Percentiles rank a stretch among this genome's conserved stretches.
Evolutionary conservation across 2,113 vertebrate species (phyloP).

Genomic region (Hydrochoerus hydrochaeris): DNA sequence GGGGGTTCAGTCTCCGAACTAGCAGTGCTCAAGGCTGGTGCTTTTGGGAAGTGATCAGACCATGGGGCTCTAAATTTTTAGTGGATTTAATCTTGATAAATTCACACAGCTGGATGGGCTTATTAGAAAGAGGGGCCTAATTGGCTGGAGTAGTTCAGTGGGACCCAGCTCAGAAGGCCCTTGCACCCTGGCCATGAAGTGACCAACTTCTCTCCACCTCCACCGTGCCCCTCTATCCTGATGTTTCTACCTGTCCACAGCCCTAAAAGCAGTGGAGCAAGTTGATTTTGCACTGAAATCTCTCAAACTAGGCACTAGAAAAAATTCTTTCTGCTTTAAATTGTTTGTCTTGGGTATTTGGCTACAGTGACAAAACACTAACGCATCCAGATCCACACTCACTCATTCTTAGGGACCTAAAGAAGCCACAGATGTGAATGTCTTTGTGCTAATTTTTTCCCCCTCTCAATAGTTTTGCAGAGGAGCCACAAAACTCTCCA

Average conservation of each 20-base stretch:
- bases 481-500: not conserved
- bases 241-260: not conserved
- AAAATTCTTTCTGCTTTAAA: not conserved
- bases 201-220: not conserved
- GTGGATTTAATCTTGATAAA: not conserved
- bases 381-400: too few species aligned
- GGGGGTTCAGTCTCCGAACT: not conserved
- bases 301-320: not conserved
- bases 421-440: not conserved
- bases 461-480: not conserved
- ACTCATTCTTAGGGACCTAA: too few species aligned
- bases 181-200: not conserved
- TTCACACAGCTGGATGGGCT: not conserved
- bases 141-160: not conserved
- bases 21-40: not conserved
- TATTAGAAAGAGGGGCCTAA: not conserved
- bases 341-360: not conserved
- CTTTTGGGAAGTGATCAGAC: not conserved
- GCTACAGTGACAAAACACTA: not conserved
- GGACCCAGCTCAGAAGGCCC: not conserved
- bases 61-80: not conserved
- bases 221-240: not conserved
- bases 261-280: not conserved
- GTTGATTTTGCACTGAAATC: not conserved
- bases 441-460: not conserved